Base-by-base conservation (phyloP, 92 coral and sea anemone genomes). In the Epizoanthus fatuus region DNA sequence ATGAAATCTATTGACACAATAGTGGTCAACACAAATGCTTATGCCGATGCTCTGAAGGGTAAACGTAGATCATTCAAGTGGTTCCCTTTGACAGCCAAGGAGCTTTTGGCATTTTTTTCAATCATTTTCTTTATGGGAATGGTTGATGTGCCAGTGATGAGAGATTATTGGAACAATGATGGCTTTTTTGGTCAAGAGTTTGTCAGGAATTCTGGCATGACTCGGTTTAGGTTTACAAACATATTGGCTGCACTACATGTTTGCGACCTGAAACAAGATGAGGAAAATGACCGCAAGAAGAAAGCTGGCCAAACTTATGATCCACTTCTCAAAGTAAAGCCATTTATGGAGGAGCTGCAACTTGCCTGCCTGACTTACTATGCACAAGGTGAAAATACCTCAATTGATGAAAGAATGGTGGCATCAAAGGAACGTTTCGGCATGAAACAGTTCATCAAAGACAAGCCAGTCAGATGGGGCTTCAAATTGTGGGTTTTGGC, bases 71-170 rank as follows among this genome's bases (percentile, higher is more conserved):
- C 72, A 9, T 77, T 86, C 80, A 69, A 69, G 62, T 86, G 90
- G 86, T 86, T 77, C 54, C 80, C 90, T 7, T 75, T 79, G 29
- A 86, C 68, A 16, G 55, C 75, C 55, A 60, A 79, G 64, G 81
- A 86, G 81, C 63, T 69, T 79, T 68, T 75, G 83, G 90, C 85
- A 39, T 86, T 78, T 75, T 19, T 75, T 53, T 63, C 84, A 35
- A 56, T 76, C 13, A 77, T 86, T 20, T 75, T 86, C 63, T 86
- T 86, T 55, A 67, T 76, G 85, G 89, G 73, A 35, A 67, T 86
- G 85, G 89, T 86, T 77, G 89, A 86, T 17, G 89, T 66, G 11
- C 89, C 85, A 56, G 77, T 69, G 42, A 22, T 86, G 22, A 75
- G 84, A 77, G 90, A 86, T 29, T 68, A 86, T 60, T 86, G 74